Conservation (phyloP, 2,888 invertebrate species). For the Tricholauxania praeusta region DNA sequence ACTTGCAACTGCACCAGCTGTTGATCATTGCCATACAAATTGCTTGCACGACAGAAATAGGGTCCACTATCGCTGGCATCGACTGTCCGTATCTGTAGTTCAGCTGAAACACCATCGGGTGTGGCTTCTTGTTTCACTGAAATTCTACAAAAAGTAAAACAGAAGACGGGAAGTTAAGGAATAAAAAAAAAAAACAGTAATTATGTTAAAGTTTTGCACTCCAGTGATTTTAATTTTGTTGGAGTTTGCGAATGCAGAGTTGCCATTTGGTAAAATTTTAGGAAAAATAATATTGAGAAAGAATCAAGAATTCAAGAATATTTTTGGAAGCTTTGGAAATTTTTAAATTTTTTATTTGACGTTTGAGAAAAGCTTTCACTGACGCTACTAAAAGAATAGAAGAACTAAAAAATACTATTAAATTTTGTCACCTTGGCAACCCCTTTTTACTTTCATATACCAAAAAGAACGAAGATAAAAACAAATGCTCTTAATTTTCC, state of each 20-base stretch:
- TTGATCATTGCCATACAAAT: constrained; percentile 79
- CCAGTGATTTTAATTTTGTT: no score
- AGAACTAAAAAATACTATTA: background rate
- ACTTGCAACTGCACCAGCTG: constrained; percentile 79
- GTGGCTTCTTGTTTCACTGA: constrained; percentile 77
- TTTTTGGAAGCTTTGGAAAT: no score
- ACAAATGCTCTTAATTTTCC: background rate
- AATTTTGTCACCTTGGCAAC: background rate
- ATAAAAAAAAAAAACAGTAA: constrained; percentile 19
- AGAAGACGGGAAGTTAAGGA: constrained; percentile 19
- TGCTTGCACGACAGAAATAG: constrained; percentile 83
- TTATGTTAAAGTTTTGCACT: background rate
- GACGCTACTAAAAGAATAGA: no score
- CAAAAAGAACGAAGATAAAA: background rate
- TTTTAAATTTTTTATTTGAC: no score
- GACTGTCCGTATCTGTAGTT: constrained; percentile 77
- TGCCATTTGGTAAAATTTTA: background rate
- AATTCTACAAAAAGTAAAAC: constrained; percentile 63
- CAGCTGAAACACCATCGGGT: constrained; percentile 78
- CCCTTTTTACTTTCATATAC: background rate
- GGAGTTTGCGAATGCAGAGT: background rate
- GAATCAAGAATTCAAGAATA: no score
- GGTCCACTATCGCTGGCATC: constrained; percentile 80
- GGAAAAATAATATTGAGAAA: no score
- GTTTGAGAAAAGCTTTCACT: no score